phyloP scores from a whole-genome alignment of 2,888 invertebrate genomes.

The Volucella bombylans region DNA sequence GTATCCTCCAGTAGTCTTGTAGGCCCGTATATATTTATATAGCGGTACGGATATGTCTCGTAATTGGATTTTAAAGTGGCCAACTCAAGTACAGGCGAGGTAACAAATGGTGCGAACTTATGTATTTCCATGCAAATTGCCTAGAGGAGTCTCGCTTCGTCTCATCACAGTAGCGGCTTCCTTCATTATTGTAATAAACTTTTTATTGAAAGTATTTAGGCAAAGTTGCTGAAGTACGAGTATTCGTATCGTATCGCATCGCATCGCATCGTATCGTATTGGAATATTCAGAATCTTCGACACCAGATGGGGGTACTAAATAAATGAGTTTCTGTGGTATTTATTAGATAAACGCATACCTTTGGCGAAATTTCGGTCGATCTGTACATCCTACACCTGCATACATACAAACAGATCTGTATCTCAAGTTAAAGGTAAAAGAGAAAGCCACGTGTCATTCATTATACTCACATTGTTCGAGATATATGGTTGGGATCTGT shows the following conservation, averaged over 20 bases:
- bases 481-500: too few species aligned
- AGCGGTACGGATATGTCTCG: conserved; percentile 28
- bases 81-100: conserved; percentile 29
- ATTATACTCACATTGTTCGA: too few species aligned
- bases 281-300: conserved; percentile 29
- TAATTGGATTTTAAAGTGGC: conserved; percentile 66
- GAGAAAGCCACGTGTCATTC: too few species aligned
- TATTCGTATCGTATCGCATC: neutral
- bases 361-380: neutral
- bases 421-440: too few species aligned
- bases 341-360: conserved; percentile 45
- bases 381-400: too few species aligned
- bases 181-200: conserved; percentile 59
- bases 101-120: conserved; percentile 69
- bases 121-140: conserved; percentile 67
- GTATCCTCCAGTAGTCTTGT: too few species aligned
- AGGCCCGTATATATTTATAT: too few species aligned
- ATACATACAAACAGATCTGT: too few species aligned
- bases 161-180: too few species aligned
- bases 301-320: conserved; percentile 30
- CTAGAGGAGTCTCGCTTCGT: conserved; percentile 37
- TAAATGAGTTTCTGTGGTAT: conserved; percentile 61
- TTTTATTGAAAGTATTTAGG: conserved; percentile 54
- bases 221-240: neutral
- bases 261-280: conserved; percentile 15